Percentiles rank a stretch among this genome's conserved stretches.
Evolutionary conservation across 2,113 vertebrate genomes (phyloP).

Genomic region (Phylloscopus trochilus): DNA sequence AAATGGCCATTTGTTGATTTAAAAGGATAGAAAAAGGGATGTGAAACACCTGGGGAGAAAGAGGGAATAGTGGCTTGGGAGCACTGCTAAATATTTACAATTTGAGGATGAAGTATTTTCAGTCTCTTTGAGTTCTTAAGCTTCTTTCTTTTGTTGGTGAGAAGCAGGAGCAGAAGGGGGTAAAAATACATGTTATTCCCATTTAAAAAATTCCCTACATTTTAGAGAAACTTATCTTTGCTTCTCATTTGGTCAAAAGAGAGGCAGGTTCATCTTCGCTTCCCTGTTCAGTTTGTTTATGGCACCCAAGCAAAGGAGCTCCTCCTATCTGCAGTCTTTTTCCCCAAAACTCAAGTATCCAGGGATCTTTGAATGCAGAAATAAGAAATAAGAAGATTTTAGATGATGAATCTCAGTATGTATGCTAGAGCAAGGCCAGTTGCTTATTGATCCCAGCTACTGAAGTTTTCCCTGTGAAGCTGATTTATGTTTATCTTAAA

Average conservation of each 20-base stretch:
- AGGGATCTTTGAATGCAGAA: neutral
- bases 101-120: neutral
- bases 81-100: neutral
- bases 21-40: neutral
- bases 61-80: neutral
- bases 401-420: neutral
- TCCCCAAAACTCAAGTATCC: neutral
- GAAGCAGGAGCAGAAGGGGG: neutral
- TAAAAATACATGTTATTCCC: neutral
- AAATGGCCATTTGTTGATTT: neutral
- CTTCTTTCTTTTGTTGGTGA: neutral
- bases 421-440: neutral
- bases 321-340: neutral
- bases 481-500: slow-evolving; percentile 23
- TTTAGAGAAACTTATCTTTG: neutral
- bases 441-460: slow-evolving; percentile 1
- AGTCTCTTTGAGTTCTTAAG: neutral
- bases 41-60: neutral
- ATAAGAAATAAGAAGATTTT: neutral
- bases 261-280: neutral
- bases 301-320: neutral
- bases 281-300: neutral
- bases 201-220: neutral
- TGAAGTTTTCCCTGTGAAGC: slow-evolving; percentile 17
- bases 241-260: neutral